These are phyloP conservation scores for Melanotaenia nigrans DNA, from an alignment of 2,797 vertebrate genomes.

Conservation along the genomic window DNA sequence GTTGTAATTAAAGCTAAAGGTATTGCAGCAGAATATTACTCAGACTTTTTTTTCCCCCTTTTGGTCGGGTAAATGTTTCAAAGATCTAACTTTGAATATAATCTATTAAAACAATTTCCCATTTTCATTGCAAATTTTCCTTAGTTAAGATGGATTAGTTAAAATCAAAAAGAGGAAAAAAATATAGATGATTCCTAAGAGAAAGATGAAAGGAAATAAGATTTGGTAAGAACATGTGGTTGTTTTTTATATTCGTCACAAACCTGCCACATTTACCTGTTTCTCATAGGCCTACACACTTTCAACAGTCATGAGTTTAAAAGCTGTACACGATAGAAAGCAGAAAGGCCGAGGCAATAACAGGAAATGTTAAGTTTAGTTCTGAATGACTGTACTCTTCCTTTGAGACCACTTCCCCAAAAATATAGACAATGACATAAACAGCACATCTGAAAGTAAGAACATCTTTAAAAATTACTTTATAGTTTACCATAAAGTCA, in stretches of 20 bases:
- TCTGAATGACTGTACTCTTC: background rate
- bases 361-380: conserved; percentile 56
- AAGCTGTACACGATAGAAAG: conserved; percentile 16
- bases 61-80: too few relatives aligned
- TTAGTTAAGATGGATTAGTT: too few relatives aligned
- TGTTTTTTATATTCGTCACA: conserved; percentile 12
- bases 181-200: too few relatives aligned
- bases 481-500: background rate
- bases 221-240: too few relatives aligned
- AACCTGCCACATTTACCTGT: conserved; percentile 26
- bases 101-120: too few relatives aligned
- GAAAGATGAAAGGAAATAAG: too few relatives aligned
- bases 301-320: background rate
- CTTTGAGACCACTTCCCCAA: conserved; percentile 43
- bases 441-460: background rate
- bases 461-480: background rate
- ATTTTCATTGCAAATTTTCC: too few relatives aligned
- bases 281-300: conserved; percentile 37
- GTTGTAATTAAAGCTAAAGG: background rate
- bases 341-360: background rate
- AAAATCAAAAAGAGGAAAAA: too few relatives aligned
- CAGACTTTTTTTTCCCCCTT: too few relatives aligned
- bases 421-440: background rate
- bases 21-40: background rate
- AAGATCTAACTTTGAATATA: too few relatives aligned